Conservation (phyloP, 2,888 invertebrate genomes). For the Calameuta filiformis region DNA sequence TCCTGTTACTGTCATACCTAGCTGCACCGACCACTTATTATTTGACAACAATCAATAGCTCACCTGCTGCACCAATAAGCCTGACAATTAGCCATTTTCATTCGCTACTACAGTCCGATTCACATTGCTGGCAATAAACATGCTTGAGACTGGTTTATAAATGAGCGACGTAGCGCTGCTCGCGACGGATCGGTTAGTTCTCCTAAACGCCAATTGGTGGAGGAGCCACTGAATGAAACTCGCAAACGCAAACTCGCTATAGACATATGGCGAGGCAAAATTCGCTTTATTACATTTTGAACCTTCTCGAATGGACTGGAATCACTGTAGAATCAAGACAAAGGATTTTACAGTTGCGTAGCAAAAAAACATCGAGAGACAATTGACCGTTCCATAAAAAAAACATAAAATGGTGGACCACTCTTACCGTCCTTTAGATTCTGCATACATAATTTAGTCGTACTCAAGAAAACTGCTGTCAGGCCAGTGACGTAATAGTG, state of each 20-base stretch:
- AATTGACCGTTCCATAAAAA: neutral
- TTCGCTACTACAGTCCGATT: conserved; percentile 41
- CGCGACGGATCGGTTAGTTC: neutral
- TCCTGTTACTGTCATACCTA: neutral
- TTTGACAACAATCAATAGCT: conserved; percentile 35
- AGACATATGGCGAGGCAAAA: neutral
- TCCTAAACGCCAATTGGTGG: neutral
- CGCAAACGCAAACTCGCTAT: neutral
- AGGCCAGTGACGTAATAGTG: neutral
- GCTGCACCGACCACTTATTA: conserved; percentile 6
- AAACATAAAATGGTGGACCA: neutral
- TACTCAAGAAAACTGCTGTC: neutral
- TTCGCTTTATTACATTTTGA: neutral
- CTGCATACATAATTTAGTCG: neutral
- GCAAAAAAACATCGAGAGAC: neutral
- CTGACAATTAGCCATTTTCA: conserved; percentile 63
- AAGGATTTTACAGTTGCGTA: neutral
- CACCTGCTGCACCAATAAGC: conserved; percentile 60
- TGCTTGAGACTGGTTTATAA: conserved; percentile 31
- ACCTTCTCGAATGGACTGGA: neutral
- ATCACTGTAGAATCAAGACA: neutral
- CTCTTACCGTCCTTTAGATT: neutral
- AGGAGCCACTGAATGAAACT: neutral
- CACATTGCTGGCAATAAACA: conserved; percentile 50
- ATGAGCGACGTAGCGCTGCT: conserved; percentile 29